Evolutionary conservation across 1,140 invertebrate species (phyloP).

Genomic region (Meloidogyne exigua): DNA sequence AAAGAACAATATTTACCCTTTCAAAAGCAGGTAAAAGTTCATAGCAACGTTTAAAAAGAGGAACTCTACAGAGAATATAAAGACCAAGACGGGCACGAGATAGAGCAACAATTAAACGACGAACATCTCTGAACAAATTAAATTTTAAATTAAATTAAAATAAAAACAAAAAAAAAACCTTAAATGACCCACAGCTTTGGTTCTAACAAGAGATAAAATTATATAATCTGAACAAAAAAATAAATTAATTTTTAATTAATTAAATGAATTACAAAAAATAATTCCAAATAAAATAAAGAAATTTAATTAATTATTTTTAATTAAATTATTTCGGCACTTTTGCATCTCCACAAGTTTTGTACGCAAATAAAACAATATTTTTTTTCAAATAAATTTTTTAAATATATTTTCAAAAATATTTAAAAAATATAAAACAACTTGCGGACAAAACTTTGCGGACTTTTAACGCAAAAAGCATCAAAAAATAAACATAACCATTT

Average conservation of each 20-base stretch:
- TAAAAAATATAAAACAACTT: too few relatives aligned
- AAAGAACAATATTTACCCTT: slow-evolving; percentile 69
- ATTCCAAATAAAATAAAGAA: too few relatives aligned
- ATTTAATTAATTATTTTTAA: too few relatives aligned
- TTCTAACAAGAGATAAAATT: slow-evolving; percentile 88
- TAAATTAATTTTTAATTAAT: background rate
- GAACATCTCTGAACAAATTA: slow-evolving; percentile 77
- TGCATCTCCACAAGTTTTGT: too few relatives aligned
- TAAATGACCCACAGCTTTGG: slow-evolving; percentile 91
- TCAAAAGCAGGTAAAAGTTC: slow-evolving; percentile 92
- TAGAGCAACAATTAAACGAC: slow-evolving; percentile 93
- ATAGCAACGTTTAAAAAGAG: slow-evolving; percentile 91
- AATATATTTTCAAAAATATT: too few relatives aligned
- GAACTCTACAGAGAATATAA: slow-evolving; percentile 88
- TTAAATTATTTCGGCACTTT: too few relatives aligned
- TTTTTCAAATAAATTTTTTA: too few relatives aligned
- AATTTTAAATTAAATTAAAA: slow-evolving; percentile 35
- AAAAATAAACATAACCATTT: slow-evolving; percentile 73
- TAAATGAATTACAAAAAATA: too few relatives aligned
- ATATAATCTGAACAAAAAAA: slow-evolving; percentile 74
- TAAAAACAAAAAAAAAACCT: slow-evolving; percentile 51
- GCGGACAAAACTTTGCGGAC: too few relatives aligned
- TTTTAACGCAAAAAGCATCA: too few relatives aligned
- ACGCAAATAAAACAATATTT: too few relatives aligned
- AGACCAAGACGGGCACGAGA: slow-evolving; percentile 93